These are phyloP conservation scores for Colletes latitarsis DNA, from an alignment of 1,140 invertebrate species.

Conservation along the genomic window DNA sequence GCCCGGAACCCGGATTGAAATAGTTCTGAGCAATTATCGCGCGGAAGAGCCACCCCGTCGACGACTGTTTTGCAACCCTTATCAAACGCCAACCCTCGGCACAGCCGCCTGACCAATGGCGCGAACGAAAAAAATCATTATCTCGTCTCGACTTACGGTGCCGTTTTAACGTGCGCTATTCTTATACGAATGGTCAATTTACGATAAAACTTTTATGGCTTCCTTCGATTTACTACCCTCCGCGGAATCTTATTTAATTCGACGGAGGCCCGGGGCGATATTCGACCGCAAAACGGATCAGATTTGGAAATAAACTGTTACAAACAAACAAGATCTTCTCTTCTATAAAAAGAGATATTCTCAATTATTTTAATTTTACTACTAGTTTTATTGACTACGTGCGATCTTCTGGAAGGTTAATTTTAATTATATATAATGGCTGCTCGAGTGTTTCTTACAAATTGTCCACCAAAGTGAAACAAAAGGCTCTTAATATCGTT, in stretches of 20 bases:
- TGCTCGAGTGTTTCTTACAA: too few relatives aligned
- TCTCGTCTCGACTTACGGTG: constrained; percentile 9
- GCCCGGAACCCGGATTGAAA: constrained; percentile 69
- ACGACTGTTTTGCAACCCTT: constrained; percentile 57
- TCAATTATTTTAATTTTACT: too few relatives aligned
- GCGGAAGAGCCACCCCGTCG: constrained; percentile 26
- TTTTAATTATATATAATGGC: too few relatives aligned
- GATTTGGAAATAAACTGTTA: not conserved
- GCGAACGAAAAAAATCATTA: constrained; percentile 67
- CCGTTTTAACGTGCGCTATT: not conserved
- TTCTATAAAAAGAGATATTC: too few relatives aligned
- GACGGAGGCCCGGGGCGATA: not conserved
- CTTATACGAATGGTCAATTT: constrained; percentile 24
- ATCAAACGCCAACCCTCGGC: constrained; percentile 45
- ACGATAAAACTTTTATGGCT: constrained; percentile 52
- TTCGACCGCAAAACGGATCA: too few relatives aligned
- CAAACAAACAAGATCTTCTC: too few relatives aligned
- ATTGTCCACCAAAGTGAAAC: too few relatives aligned
- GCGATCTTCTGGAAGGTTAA: too few relatives aligned
- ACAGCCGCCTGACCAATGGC: constrained; percentile 59
- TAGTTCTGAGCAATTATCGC: constrained; percentile 77
- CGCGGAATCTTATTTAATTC: constrained; percentile 7
- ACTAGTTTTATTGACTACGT: too few relatives aligned
- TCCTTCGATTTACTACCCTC: constrained; percentile 3
- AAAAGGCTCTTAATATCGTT: too few relatives aligned